These are phyloP conservation scores for Xylocopa sonorina DNA, from an alignment of 1,140 invertebrate genomes.

Conservation along the genomic window DNA sequence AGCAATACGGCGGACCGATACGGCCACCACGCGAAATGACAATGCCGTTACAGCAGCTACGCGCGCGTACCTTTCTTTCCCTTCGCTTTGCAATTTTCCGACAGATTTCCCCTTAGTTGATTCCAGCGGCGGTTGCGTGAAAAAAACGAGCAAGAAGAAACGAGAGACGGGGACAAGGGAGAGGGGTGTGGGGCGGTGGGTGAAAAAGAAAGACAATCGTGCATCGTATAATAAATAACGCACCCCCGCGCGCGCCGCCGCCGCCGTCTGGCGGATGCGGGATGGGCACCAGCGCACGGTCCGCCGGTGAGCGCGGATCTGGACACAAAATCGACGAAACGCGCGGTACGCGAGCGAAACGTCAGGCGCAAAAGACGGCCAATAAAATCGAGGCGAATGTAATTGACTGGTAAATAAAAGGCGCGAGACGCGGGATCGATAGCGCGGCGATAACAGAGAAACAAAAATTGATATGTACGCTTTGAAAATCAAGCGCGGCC, in stretches of 20 bases:
- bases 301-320: neutral
- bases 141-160: too few relatives aligned
- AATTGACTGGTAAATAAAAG: constrained; percentile 58
- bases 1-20: constrained; percentile 10
- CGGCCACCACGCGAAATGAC: constrained; percentile 19
- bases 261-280: neutral
- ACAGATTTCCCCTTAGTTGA: constrained; percentile 19
- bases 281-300: too few relatives aligned
- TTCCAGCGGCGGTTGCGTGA: neutral
- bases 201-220: too few relatives aligned
- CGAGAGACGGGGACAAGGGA: too few relatives aligned
- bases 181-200: too few relatives aligned
- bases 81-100: constrained; percentile 24
- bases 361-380: constrained; percentile 53
- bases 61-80: neutral
- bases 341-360: constrained; percentile 53
- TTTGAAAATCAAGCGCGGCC: constrained; percentile 62
- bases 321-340: constrained; percentile 47
- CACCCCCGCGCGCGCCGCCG: too few relatives aligned
- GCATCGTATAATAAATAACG: constrained; percentile 30
- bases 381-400: constrained; percentile 52
- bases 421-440: constrained; percentile 58
- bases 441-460: constrained; percentile 51
- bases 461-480: constrained; percentile 65
- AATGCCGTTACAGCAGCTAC: constrained; percentile 11